A percentile compares a stretch with the other conserved stretches of the same genome.
phyloP scores from a whole-genome alignment of 2,113 vertebrate genomes.

The Otocyon megalotis region DNA sequence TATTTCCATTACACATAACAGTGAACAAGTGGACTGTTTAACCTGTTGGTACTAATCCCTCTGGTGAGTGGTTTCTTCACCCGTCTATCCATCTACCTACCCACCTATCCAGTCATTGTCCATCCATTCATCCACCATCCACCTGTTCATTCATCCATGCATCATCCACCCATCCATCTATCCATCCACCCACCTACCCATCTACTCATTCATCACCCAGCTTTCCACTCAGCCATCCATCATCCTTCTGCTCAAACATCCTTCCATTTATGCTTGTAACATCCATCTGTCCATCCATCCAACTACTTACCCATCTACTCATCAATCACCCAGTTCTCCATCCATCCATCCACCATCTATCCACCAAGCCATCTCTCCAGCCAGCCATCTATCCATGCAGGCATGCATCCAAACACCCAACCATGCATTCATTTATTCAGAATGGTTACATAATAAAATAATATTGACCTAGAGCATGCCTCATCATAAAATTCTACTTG shows the following conservation, averaged over 20 bases:
- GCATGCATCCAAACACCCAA: not conserved
- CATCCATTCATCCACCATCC: too few species aligned
- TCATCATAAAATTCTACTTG: not conserved
- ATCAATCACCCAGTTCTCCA: not conserved
- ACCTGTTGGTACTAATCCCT: not conserved
- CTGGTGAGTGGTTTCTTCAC: not conserved
- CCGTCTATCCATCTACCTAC: too few species aligned
- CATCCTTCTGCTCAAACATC: not conserved
- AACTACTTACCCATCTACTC: not conserved
- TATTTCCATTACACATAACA: not conserved
- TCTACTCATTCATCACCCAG: too few species aligned
- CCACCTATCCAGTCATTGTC: too few species aligned
- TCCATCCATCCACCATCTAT: too few species aligned
- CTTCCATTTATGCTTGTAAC: not conserved
- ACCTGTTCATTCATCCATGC: too few species aligned
- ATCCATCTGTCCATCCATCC: fast-evolving
- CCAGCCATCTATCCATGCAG: too few species aligned
- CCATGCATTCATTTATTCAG: not conserved
- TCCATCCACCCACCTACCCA: not conserved
- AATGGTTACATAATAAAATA: not conserved
- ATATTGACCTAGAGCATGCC: not conserved
- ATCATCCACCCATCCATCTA: not conserved
- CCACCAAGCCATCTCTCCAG: not conserved
- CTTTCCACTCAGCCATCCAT: not conserved
- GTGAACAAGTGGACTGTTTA: not conserved